A percentile compares a stretch with the other conserved stretches of the same genome.
Conservation (phyloP, 2,797 vertebrate species). For the Thripadectes ignobilis region DNA sequence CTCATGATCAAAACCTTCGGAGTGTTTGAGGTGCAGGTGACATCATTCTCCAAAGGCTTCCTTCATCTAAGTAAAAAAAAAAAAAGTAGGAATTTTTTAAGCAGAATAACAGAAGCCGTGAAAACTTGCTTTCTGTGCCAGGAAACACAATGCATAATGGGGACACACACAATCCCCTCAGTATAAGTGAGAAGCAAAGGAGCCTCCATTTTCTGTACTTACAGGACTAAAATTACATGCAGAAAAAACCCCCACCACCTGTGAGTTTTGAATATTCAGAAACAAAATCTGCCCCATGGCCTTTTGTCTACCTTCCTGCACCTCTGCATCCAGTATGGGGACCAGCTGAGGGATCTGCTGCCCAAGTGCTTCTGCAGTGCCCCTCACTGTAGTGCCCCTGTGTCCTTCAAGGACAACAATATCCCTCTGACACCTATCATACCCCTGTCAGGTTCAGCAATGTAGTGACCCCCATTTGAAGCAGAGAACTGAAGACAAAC, state of each 20-base stretch:
- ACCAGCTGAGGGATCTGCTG: not conserved
- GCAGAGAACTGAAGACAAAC: not conserved
- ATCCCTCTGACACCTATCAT: not conserved
- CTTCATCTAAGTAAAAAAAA: constrained; percentile 9
- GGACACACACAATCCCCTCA: not conserved
- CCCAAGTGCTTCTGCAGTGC: not conserved
- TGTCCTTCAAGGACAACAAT: not conserved
- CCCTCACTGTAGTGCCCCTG: not conserved
- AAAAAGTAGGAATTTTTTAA: constrained; percentile 6
- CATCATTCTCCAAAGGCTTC: constrained; percentile 23
- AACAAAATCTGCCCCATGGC: not conserved
- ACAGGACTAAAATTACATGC: not conserved
- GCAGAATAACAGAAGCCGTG: constrained; percentile 8
- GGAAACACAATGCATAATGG: not conserved
- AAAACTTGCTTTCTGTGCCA: not conserved
- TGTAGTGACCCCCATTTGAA: not conserved
- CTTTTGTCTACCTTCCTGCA: not conserved
- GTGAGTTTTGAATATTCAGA: not conserved
- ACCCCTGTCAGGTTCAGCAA: not conserved
- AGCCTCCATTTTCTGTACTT: not conserved
- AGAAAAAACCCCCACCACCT: not conserved
- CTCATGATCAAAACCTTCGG: constrained; percentile 36
- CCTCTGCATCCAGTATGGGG: not conserved
- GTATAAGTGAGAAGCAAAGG: not conserved
- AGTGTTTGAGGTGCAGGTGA: not conserved